These are phyloP conservation scores for Sabellastarte sp. DNA, from an alignment of 2,888 invertebrate species.

Conservation along the genomic window DNA sequence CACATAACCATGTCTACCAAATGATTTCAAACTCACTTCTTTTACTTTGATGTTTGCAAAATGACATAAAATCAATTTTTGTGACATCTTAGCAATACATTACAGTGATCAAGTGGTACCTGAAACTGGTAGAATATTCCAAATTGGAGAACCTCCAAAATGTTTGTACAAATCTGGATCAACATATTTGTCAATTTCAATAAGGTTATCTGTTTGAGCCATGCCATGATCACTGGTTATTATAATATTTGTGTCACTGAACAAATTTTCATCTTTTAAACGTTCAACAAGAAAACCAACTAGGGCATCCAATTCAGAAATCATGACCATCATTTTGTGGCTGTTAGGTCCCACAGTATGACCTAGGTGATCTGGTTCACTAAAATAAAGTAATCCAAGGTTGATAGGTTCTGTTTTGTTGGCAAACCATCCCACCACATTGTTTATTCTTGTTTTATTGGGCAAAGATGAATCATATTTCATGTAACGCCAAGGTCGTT, in stretches of 20 bases:
- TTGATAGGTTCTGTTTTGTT: slow-evolving; percentile 66
- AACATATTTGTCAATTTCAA: slow-evolving; percentile 41
- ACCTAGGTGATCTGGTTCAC: slow-evolving; percentile 70
- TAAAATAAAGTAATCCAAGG: slow-evolving; percentile 70
- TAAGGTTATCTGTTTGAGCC: slow-evolving; percentile 13
- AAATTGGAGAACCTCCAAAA: slow-evolving; percentile 1
- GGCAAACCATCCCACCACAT: slow-evolving; percentile 48
- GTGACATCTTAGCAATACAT: neutral
- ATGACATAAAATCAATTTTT: neutral
- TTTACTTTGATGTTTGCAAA: neutral
- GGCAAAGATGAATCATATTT: slow-evolving; percentile 47
- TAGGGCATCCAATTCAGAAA: slow-evolving; percentile 61
- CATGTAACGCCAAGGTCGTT: neutral
- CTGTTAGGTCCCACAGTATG: slow-evolving; percentile 65
- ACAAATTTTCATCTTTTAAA: slow-evolving; percentile 63
- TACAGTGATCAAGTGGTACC: too few relatives aligned
- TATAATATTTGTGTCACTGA: slow-evolving; percentile 67
- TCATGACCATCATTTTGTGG: slow-evolving; percentile 59
- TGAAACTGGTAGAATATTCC: slow-evolving; percentile 7
- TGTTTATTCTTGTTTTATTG: slow-evolving; percentile 39
- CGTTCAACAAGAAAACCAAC: slow-evolving; percentile 63
- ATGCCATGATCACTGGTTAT: slow-evolving; percentile 73
- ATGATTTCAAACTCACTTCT: neutral
- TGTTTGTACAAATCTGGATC: slow-evolving; percentile 11
- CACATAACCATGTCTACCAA: too few relatives aligned